Conservation (phyloP, 2,113 vertebrate species). For the Oreochromis tanganicae region DNA sequence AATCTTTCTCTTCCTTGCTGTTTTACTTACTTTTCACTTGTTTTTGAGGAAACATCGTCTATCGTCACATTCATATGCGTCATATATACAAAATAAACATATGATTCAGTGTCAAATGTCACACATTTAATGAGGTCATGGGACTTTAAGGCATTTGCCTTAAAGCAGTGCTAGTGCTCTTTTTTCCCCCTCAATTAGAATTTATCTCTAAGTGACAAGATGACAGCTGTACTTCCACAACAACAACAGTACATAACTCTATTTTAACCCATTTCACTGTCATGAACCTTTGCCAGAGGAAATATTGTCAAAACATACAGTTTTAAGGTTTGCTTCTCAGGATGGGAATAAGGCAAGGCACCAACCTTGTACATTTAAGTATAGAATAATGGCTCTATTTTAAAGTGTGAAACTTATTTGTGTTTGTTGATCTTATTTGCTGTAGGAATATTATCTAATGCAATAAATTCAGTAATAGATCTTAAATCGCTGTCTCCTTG, state of each 20-base stretch:
- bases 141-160: background rate
- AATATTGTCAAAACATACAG: background rate
- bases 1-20: background rate
- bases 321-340: slow-evolving; percentile 65
- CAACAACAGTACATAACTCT: rapidly evolving
- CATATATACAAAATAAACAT: background rate
- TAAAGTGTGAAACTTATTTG: slow-evolving; percentile 24
- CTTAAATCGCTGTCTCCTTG: slow-evolving; percentile 41
- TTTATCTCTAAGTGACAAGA: background rate
- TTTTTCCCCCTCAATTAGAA: background rate
- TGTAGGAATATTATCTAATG: slow-evolving; percentile 42
- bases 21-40: background rate
- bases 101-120: background rate
- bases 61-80: background rate
- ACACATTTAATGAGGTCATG: background rate
- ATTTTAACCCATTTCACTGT: background rate
- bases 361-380: slow-evolving; percentile 11
- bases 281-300: rapidly evolving
- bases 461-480: slow-evolving; percentile 60
- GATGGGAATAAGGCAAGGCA: slow-evolving; percentile 75
- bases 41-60: background rate
- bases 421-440: slow-evolving; percentile 28
- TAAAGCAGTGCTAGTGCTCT: background rate
- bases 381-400: slow-evolving; percentile 14
- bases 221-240: no score